Percentiles rank a stretch among this genome's conserved stretches.
These are phyloP conservation scores for Leucophenga varia DNA, from an alignment of 1,140 invertebrate species.

Conservation along the genomic window DNA sequence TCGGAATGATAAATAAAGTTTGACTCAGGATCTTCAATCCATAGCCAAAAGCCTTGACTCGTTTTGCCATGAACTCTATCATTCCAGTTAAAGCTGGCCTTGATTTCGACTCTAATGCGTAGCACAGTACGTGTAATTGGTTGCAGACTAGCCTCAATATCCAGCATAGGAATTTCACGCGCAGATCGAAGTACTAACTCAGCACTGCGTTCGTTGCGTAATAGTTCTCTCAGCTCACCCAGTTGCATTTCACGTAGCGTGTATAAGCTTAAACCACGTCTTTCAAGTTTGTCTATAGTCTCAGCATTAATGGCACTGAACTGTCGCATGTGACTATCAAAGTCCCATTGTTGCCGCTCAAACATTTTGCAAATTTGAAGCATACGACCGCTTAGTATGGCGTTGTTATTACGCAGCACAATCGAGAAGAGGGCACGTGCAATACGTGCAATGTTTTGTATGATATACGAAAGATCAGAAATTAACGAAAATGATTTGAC, in stretches of 20 bases:
- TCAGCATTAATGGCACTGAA: constrained; percentile 78
- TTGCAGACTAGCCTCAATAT: constrained; percentile 82
- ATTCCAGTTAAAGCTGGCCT: constrained; percentile 88
- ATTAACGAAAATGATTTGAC: constrained; percentile 87
- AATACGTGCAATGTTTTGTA: constrained; percentile 90
- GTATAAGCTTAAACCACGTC: constrained; percentile 71
- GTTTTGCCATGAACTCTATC: constrained; percentile 85
- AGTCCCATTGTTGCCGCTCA: constrained; percentile 86
- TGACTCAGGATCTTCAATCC: constrained; percentile 93
- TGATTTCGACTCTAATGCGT: constrained; percentile 80
- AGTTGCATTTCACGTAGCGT: constrained; percentile 82
- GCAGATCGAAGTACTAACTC: constrained; percentile 80
- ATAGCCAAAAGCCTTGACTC: constrained; percentile 93
- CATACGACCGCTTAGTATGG: constrained; percentile 81
- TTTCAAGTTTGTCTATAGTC: constrained; percentile 81
- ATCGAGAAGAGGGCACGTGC: constrained; percentile 93
- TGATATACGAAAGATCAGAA: constrained; percentile 92
- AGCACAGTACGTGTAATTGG: constrained; percentile 94
- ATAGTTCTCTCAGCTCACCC: constrained; percentile 78
- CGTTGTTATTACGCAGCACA: constrained; percentile 83
- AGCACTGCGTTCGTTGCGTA: constrained; percentile 78
- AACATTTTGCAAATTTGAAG: constrained; percentile 86
- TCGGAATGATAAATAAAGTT: constrained; percentile 97
- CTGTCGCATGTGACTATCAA: constrained; percentile 83
- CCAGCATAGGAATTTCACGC: constrained; percentile 79